Base-by-base conservation (phyloP, 2,888 invertebrate genomes). In the Tenodera sinensis region DNA sequence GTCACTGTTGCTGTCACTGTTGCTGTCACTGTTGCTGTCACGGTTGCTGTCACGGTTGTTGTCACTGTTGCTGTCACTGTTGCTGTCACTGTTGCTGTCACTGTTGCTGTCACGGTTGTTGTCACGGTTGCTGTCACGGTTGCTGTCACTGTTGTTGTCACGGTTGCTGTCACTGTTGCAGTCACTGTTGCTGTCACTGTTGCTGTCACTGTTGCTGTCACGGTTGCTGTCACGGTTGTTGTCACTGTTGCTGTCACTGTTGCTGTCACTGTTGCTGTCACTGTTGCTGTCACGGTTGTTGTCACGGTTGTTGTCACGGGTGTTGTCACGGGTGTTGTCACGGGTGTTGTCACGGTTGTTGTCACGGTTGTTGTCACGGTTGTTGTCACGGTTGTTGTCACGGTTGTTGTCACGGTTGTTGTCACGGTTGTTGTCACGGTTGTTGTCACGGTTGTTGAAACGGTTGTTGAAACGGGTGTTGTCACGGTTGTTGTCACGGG, bases 61-160 rank as follows among this genome's bases (percentile, higher is more conserved):
- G n/a, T n/a, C n/a, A n/a, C n/a, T n/a, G n/a, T n/a, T n/a, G n/a
- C 87, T 83, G 83, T 89, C 89, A 30, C 89, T 89, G 47, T 88
- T 87, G 12, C 87, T 89, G 42, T 87, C 89, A 25, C 83, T 87
- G 87, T 89, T 83, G 6, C 87, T 87, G 83, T 87, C 85, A n/a
- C 87, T 85, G 34, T 89, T 83, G 3, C 83, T 83, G 28, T 47
- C 28, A 15, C 34, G n/a, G n/a, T 88, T n/a, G n/a, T n/a, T n/a
- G n/a, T n/a, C n/a, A n/a, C n/a, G n/a, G n/a, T n/a, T n/a, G n/a
- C n/a, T n/a, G 84, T n/a, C n/a, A n/a, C n/a, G n/a, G n/a, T n/a
- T 20, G 14, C 81, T 42, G 30, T 86, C 1, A 34, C 86, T 25
- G 82, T 89, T 28, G 42, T 42, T 8, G 25, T 25, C 2, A 34